phyloP scores from a whole-genome alignment of 92 coral and sea anemone species.

The Siderastrea radians region DNA sequence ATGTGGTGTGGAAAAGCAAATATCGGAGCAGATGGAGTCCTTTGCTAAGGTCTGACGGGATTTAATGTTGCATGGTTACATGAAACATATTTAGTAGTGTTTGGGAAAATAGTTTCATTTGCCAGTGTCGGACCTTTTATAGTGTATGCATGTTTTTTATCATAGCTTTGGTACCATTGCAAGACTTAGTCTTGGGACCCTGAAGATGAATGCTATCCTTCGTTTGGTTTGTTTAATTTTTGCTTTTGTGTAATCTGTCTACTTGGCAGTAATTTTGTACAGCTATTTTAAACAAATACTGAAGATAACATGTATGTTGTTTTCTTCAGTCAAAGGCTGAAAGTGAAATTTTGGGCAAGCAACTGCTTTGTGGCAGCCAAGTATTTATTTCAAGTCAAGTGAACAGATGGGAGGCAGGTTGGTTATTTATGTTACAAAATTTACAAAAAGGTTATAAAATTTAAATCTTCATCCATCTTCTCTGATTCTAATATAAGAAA shows the following conservation, averaged over 20 bases:
- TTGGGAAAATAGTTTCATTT: no score
- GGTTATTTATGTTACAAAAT: background rate
- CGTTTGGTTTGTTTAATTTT: no score
- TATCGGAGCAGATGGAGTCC: conserved; percentile 42
- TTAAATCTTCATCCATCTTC: no score
- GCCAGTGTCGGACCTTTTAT: no score
- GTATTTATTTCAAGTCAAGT: conserved; percentile 67
- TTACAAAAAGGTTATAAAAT: no score
- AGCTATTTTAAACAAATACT: background rate
- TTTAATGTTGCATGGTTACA: background rate
- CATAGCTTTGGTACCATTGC: no score
- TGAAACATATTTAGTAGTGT: background rate
- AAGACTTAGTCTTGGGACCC: no score
- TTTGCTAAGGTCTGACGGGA: conserved; percentile 57
- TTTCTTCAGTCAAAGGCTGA: conserved; percentile 72
- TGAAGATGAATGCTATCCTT: no score
- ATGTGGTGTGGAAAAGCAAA: conserved; percentile 32
- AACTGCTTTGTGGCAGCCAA: conserved; percentile 74
- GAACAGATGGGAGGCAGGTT: conserved; percentile 83
- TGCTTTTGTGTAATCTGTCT: background rate
- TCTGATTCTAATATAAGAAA: no score
- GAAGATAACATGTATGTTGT: background rate
- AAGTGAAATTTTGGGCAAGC: conserved; percentile 70
- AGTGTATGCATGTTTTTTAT: no score
- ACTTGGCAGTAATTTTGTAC: background rate